These are phyloP conservation scores for Gadopsis marmoratus DNA, from an alignment of 2,797 vertebrate genomes.

Conservation along the genomic window DNA sequence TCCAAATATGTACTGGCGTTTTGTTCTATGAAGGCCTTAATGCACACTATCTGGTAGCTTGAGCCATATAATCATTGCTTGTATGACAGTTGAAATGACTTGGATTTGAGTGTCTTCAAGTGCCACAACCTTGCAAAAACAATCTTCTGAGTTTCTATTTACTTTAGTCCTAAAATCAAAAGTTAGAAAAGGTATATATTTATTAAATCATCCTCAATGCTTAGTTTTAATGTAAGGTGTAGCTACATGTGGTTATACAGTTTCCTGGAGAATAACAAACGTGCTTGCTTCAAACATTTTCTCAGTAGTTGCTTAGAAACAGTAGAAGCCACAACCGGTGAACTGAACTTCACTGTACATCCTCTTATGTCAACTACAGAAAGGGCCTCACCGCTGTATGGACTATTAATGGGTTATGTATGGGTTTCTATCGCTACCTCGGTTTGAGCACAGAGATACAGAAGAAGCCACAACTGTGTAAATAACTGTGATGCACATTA, in stretches of 20 bases:
- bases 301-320: slow-evolving; percentile 44
- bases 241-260: neutral
- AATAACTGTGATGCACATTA: neutral
- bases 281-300: slow-evolving; percentile 3
- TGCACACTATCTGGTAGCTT: neutral
- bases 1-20: neutral
- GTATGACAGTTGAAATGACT: neutral
- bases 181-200: neutral
- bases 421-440: neutral
- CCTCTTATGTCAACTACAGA: slow-evolving; percentile 1
- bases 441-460: neutral
- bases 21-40: neutral
- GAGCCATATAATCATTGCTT: neutral
- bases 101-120: neutral
- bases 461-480: neutral
- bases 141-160: neutral
- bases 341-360: neutral
- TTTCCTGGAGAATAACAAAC: neutral
- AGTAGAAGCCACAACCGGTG: neutral
- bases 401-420: neutral
- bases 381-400: neutral
- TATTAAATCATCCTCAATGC: neutral
- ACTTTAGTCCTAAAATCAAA: neutral
- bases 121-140: neutral
- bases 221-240: neutral